Evolutionary conservation across 1,140 invertebrate genomes (phyloP).

Genomic region (Conus betulinus): DNA sequence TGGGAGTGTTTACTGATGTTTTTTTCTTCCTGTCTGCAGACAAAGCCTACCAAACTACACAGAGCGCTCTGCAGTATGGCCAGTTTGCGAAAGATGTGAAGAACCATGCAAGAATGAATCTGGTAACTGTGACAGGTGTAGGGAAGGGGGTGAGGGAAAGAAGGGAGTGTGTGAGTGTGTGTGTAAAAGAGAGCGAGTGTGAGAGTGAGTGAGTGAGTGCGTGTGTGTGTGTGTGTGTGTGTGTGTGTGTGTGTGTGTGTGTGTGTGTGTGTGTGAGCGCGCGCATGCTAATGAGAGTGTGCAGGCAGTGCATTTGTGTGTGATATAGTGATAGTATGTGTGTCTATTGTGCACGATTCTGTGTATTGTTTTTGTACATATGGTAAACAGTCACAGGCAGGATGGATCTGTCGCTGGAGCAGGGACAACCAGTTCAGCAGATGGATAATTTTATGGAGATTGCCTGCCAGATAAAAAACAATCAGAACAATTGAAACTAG

Average conservation of each 20-base stretch:
- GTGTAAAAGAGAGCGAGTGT: too few relatives aligned
- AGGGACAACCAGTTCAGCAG: too few relatives aligned
- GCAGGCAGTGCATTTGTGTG: neutral
- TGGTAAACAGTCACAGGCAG: too few relatives aligned
- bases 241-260: constrained; percentile 3
- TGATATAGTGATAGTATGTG: neutral
- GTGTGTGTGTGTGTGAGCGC: constrained; percentile 12
- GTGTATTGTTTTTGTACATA: constrained; percentile 14
- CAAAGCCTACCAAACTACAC: constrained; percentile 96
- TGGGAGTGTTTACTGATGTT: neutral
- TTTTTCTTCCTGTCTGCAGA: constrained; percentile 78
- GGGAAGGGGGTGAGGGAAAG: neutral
- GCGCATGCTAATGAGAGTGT: neutral
- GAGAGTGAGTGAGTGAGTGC: too few relatives aligned
- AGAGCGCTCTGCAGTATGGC: constrained; percentile 97
- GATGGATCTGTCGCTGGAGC: too few relatives aligned
- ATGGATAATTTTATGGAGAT: too few relatives aligned
- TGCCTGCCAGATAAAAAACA: too few relatives aligned
- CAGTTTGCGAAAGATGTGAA: constrained; percentile 97
- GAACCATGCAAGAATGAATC: constrained; percentile 89
- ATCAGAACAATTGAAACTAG: too few relatives aligned
- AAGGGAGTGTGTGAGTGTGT: neutral
- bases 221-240: too few relatives aligned
- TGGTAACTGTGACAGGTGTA: constrained; percentile 49
- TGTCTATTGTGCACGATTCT: neutral